A percentile compares a stretch with the other conserved stretches of the same genome.
Evolutionary conservation across 2,113 vertebrate species (phyloP).

Genomic region (Corythaeola cristata): DNA sequence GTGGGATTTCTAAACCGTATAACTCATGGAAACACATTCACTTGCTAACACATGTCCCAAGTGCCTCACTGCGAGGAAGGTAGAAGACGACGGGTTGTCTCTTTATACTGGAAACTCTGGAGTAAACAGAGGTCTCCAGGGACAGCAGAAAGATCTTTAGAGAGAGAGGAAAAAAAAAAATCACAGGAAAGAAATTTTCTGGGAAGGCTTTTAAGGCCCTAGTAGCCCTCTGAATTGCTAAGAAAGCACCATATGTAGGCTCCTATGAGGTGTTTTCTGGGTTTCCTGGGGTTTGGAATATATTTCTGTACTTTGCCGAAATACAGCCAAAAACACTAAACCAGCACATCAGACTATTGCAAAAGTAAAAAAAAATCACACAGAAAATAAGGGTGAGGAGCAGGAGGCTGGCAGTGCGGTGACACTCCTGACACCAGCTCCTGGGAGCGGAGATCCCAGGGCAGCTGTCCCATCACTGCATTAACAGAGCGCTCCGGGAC

Average conservation of each 20-base stretch:
- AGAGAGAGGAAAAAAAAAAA: not conserved
- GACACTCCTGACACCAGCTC: not conserved
- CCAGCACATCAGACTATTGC: not conserved
- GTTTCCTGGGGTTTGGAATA: not conserved
- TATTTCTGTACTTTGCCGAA: not conserved
- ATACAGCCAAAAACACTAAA: not conserved
- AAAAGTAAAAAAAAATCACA: not conserved
- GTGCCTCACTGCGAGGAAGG: not conserved
- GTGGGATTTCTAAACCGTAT: not conserved
- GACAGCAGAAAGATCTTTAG: not conserved
- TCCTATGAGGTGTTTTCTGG: not conserved
- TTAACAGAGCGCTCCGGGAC: not conserved
- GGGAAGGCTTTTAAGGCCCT: not conserved
- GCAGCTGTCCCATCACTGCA: accelerated
- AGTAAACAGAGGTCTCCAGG: not conserved
- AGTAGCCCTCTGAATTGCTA: not conserved
- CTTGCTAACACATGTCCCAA: not conserved
- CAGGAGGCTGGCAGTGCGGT: accelerated
- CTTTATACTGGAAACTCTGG: not conserved
- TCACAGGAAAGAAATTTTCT: not conserved
- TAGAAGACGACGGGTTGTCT: not conserved
- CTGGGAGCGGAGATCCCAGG: not conserved
- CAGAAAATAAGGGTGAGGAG: not conserved
- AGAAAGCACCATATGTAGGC: not conserved
- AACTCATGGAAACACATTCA: not conserved